Conservation (phyloP, 2,797 vertebrate genomes). For the Micromesistius poutassou region DNA sequence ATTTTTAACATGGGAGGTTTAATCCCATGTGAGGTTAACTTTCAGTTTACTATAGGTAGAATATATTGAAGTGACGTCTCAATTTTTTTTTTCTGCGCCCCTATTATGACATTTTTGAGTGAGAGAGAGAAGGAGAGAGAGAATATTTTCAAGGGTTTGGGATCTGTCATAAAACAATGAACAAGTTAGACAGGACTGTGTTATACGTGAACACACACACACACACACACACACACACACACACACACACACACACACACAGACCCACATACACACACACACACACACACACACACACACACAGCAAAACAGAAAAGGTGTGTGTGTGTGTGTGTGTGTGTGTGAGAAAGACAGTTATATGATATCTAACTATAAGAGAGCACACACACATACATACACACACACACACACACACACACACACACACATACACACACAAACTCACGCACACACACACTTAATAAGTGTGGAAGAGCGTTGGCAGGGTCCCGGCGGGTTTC, state of each 20-base stretch:
- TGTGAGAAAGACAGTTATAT: too few relatives aligned
- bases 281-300: too few relatives aligned
- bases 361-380: too few relatives aligned
- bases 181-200: slow-evolving; percentile 1
- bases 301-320: too few relatives aligned
- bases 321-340: neutral
- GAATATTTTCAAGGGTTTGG: neutral
- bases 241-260: too few relatives aligned
- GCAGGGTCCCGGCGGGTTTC: too few relatives aligned
- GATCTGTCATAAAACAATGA: neutral
- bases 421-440: too few relatives aligned
- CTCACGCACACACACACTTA: too few relatives aligned
- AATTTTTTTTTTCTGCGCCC: neutral
- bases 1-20: neutral
- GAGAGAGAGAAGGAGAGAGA: neutral
- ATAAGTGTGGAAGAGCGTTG: too few relatives aligned
- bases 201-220: neutral
- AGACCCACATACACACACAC: neutral
- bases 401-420: too few relatives aligned
- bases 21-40: neutral
- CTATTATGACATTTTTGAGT: neutral
- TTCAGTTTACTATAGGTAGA: neutral
- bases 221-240: neutral
- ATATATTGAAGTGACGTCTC: neutral
- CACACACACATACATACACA: too few relatives aligned